Conservation (phyloP, 2,797 vertebrate species). For the Sebastes trivittatus region DNA sequence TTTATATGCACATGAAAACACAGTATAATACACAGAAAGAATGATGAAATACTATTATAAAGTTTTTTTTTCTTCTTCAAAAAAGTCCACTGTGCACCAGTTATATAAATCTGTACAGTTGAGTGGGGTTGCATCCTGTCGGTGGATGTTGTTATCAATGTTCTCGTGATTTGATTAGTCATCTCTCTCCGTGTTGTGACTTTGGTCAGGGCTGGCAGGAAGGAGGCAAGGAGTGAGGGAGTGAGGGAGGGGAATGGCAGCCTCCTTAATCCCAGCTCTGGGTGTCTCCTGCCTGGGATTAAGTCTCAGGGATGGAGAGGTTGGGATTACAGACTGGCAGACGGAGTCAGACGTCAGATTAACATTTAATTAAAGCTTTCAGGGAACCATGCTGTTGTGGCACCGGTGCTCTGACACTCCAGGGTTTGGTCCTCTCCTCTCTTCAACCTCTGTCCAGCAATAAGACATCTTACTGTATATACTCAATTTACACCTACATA, state of each 20-base stretch:
- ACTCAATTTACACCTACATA: not conserved
- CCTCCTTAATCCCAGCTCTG: conserved; percentile 71
- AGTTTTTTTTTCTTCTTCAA: not conserved
- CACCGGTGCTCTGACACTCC: not conserved
- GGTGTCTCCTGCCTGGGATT: conserved; percentile 73
- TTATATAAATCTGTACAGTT: not conserved
- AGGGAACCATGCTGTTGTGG: conserved; percentile 34
- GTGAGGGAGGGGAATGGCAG: not conserved
- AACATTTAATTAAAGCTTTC: conserved; percentile 74
- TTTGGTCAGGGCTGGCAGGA: not conserved
- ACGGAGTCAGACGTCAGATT: conserved; percentile 76
- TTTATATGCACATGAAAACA: not conserved
- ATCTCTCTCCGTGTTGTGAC: not conserved
- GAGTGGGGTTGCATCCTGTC: not conserved
- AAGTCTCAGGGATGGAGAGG: conserved; percentile 52
- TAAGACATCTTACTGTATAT: not conserved
- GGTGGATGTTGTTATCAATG: not conserved
- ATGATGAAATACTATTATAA: not conserved
- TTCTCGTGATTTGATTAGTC: not conserved
- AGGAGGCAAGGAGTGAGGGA: not conserved
- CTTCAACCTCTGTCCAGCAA: not conserved
- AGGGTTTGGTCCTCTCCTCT: conserved; percentile 3
- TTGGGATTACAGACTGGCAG: conserved; percentile 64
- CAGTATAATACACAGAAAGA: not conserved
- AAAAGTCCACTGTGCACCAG: not conserved